phyloP scores from a whole-genome alignment of 2,113 vertebrate species.

The Ceyx melanurus region DNA sequence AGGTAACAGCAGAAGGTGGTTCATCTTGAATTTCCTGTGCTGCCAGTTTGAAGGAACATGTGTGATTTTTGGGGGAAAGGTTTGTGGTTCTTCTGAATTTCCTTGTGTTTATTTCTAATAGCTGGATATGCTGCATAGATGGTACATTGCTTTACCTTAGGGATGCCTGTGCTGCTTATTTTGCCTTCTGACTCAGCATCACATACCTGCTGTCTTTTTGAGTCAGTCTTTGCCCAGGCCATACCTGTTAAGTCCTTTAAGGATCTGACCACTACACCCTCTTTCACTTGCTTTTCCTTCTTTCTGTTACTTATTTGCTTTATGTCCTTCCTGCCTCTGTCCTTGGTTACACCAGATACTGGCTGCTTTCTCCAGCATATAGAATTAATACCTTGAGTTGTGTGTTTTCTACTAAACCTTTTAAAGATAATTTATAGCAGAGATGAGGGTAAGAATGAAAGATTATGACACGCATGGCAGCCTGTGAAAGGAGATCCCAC shows the following conservation, averaged over 20 bases:
- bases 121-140: background rate
- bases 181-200: background rate
- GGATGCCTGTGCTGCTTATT: background rate
- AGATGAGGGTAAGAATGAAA: background rate
- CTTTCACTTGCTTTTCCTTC: background rate
- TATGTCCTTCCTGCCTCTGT: background rate
- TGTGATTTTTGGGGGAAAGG: background rate
- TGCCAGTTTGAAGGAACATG: background rate
- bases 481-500: background rate
- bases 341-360: background rate
- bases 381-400: background rate
- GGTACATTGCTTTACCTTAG: background rate
- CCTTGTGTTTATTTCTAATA: background rate
- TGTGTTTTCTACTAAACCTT: background rate
- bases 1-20: background rate
- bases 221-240: background rate
- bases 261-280: background rate
- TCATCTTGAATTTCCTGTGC: background rate
- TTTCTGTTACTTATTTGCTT: background rate
- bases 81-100: background rate
- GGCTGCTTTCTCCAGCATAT: background rate
- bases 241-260: background rate
- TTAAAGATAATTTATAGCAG: background rate
- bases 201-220: background rate
- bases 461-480: background rate